Base-by-base conservation (phyloP, 2,113 vertebrate genomes). In the Cyanistes caeruleus region DNA sequence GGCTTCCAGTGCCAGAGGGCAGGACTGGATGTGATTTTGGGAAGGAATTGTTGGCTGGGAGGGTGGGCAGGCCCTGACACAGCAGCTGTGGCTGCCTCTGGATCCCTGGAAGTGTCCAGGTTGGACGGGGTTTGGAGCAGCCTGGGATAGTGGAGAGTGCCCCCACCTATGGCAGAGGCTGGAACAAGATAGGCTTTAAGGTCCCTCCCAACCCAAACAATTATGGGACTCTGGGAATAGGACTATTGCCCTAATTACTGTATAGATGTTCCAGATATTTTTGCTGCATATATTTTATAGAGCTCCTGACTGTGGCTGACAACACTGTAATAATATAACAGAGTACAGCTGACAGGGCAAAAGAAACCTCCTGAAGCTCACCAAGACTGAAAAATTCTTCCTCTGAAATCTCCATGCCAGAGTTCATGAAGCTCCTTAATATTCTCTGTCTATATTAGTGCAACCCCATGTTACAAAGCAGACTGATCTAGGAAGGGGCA, bases 121-220 rank as follows among this genome's bases (percentile, higher is more conserved):
- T 0, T 88, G 48, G 48, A 59, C 0, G 3, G 21, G 14, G 17
- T 2, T 49, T 17, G 39, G 46, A 64, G 9, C 28, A 28, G 1
- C 20, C 21, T 56, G 43, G 24, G 3, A 3, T 4, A 6, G 39
- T 46, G 15, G 16, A 16, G 46, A 16, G 8, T 33, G 37, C 37
- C 22, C 27, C 17, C 8, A 3, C 7, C 25, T 8, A 25, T 43
- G 53, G 37, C 25, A 59, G 31, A 10, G 31, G 33, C 3, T 77
- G 55, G 84, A 23, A 44, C 5, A 19, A 44, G 33, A 46, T 33
- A 23, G 15, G 39, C 19, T 87, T 87, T 69, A 48, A 53, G 19
- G 64, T 69, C 23, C 13, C 8, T 70, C 35, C 28, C 48, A 24
- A 30, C 7, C 7, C n/a, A 48, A 63, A 41, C 24, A 22, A 41